Evolutionary conservation across 2,113 vertebrate species (phyloP).

Genomic region (Tiliqua scincoides): DNA sequence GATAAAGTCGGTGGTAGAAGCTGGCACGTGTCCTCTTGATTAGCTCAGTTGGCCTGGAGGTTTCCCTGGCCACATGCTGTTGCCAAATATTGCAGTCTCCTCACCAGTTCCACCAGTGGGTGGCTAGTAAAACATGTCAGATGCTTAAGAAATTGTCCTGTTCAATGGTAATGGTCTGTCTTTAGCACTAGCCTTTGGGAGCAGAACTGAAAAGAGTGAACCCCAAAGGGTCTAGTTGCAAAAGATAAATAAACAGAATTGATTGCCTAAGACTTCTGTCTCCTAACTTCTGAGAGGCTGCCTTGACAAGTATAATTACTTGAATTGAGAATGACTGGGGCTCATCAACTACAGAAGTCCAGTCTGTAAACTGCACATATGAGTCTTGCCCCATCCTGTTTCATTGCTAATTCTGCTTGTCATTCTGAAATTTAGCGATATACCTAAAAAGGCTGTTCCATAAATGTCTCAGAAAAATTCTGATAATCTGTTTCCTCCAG

Average conservation of each 20-base stretch:
- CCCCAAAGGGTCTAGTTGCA: background rate
- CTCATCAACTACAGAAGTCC: background rate
- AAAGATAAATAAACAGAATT: background rate
- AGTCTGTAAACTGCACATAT: background rate
- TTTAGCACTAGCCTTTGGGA: background rate
- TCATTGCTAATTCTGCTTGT: background rate
- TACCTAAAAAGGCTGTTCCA: background rate
- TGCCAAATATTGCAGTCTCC: slow-evolving; percentile 3
- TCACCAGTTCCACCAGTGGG: background rate
- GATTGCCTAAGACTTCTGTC: background rate
- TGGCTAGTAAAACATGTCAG: background rate
- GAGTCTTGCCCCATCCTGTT: background rate
- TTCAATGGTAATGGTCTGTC: background rate
- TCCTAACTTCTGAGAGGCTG: background rate
- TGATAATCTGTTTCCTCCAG: background rate
- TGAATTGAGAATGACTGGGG: background rate
- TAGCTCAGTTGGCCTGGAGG: background rate
- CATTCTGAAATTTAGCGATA: background rate
- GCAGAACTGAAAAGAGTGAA: background rate
- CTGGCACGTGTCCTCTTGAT: background rate
- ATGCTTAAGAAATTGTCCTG: background rate
- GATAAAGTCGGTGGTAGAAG: background rate
- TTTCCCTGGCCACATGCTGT: background rate
- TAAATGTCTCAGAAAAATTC: background rate
- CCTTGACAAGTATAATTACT: background rate